phyloP scores from a whole-genome alignment of 2,888 invertebrate genomes.

The Zaprionus obscuricornis region DNA sequence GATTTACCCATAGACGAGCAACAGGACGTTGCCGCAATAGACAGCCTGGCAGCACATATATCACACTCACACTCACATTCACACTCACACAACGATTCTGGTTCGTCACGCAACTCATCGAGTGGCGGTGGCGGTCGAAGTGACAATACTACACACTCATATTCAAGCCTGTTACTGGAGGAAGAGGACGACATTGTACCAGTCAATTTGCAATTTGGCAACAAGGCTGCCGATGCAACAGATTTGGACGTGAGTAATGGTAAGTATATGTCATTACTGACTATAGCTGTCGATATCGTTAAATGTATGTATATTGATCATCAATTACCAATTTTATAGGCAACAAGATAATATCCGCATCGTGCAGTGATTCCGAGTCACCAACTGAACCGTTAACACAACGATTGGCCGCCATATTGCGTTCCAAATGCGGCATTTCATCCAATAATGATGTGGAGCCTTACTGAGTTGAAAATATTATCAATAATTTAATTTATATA shows the following conservation, averaged over 20 bases:
- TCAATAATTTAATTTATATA: conserved; percentile 21
- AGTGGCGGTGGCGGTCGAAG: conserved; percentile 80
- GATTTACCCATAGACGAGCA: conserved; percentile 81
- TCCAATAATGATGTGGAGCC: conserved; percentile 51
- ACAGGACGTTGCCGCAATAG: conserved; percentile 57
- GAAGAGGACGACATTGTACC: conserved; percentile 83
- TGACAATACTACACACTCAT: conserved; percentile 83
- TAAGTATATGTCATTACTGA: conserved; percentile 22
- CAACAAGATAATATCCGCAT: conserved; percentile 81
- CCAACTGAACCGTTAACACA: conserved; percentile 83
- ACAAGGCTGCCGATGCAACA: conserved; percentile 64
- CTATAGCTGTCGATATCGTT: background rate
- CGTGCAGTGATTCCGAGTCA: conserved; percentile 83
- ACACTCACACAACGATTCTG: conserved; percentile 69
- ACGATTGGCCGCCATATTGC: conserved; percentile 82
- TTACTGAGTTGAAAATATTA: conserved; percentile 38
- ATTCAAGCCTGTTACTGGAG: conserved; percentile 83
- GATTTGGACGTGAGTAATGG: conserved; percentile 83
- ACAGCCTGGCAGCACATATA: conserved; percentile 40
- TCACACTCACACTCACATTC: conserved; percentile 50
- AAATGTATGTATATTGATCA: background rate
- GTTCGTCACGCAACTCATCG: conserved; percentile 80
- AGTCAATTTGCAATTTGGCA: conserved; percentile 74
- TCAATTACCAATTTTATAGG: conserved; percentile 48
- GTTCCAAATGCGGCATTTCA: conserved; percentile 82